Conservation (phyloP, 2,888 invertebrate species). For the Lissonota sp. region DNA sequence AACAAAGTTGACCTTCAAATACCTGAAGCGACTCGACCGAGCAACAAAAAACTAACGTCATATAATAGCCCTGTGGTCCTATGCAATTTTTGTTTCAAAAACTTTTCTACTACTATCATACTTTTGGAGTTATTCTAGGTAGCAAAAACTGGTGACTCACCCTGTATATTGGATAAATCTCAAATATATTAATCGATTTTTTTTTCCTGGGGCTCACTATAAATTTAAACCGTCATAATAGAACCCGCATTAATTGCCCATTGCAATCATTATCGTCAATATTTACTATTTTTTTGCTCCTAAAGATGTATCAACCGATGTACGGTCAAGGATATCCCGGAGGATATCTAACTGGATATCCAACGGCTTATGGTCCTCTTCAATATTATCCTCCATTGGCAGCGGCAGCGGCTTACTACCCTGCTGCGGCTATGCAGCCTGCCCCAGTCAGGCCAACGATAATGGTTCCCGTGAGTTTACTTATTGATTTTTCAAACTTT, state of each 20-base stretch:
- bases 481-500: background rate
- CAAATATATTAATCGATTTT: background rate
- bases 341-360: constrained; percentile 88
- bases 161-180: too few species aligned
- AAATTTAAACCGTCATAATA: too few species aligned
- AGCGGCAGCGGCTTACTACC: constrained; percentile 88
- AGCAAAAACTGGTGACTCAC: too few species aligned
- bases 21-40: too few species aligned
- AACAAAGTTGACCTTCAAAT: too few species aligned
- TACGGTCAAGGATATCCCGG: constrained; percentile 90
- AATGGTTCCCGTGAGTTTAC: constrained; percentile 89
- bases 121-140: too few species aligned
- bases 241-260: background rate
- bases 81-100: too few species aligned
- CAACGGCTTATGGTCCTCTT: constrained; percentile 89
- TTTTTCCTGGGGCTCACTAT: background rate
- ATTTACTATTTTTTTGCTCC: background rate
- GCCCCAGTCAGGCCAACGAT: constrained; percentile 88
- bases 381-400: constrained; percentile 89
- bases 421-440: constrained; percentile 85
- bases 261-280: background rate
- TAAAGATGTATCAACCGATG: constrained; percentile 90
- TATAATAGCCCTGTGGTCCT: too few species aligned
- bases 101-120: too few species aligned
- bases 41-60: too few species aligned